These are phyloP conservation scores for Hoplostethus atlanticus DNA, from an alignment of 2,797 vertebrate genomes.

Conservation along the genomic window DNA sequence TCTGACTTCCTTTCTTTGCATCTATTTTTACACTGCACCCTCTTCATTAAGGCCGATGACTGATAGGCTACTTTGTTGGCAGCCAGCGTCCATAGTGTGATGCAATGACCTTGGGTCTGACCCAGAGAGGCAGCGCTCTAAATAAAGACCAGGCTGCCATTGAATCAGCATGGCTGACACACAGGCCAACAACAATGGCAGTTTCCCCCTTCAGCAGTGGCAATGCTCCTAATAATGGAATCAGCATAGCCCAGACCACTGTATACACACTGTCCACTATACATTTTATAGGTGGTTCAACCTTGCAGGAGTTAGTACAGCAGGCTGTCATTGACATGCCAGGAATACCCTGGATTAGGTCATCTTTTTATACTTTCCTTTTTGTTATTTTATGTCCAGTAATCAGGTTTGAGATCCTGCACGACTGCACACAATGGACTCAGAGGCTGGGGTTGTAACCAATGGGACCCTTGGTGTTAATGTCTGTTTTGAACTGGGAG, in stretches of 20 bases:
- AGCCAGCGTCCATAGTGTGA: slow-evolving; percentile 70
- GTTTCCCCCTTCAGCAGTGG: slow-evolving; percentile 36
- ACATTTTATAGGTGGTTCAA: no score
- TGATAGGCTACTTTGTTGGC: slow-evolving; percentile 81
- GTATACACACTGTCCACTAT: no score
- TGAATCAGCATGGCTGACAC: slow-evolving; percentile 41
- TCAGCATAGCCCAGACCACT: slow-evolving; percentile 8
- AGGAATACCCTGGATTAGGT: slow-evolving; percentile 34
- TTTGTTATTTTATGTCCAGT: slow-evolving; percentile 71
- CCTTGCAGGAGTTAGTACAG: no score
- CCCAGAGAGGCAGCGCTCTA: slow-evolving; percentile 68
- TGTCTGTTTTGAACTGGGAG: slow-evolving; percentile 73
- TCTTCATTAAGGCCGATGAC: slow-evolving; percentile 82
- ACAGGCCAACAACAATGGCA: slow-evolving; percentile 35
- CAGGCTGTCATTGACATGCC: slow-evolving; percentile 22
- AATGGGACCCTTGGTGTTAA: slow-evolving; percentile 74
- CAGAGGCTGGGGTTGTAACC: slow-evolving; percentile 69
- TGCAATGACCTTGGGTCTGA: slow-evolving; percentile 80
- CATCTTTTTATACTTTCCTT: slow-evolving; percentile 62
- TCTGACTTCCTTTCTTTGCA: slow-evolving; percentile 72
- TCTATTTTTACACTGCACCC: slow-evolving; percentile 78
- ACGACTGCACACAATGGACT: slow-evolving; percentile 73
- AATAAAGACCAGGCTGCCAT: slow-evolving; percentile 73
- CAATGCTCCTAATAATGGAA: slow-evolving; percentile 36
- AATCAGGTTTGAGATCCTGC: slow-evolving; percentile 65